phyloP scores from a whole-genome alignment of 2,888 invertebrate genomes.

The Lottia gigantea region DNA sequence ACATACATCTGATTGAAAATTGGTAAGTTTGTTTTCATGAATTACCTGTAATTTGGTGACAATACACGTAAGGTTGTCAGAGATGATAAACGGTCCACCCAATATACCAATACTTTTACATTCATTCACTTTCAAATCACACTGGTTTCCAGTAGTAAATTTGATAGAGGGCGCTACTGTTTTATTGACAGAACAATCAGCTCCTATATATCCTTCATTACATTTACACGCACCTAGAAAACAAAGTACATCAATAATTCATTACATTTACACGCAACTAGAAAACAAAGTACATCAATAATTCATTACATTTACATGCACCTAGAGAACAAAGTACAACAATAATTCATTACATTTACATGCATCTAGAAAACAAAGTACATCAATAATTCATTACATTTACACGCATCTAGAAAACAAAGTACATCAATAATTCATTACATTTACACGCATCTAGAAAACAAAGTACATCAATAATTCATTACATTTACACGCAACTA shows the following conservation, averaged over 20 bases:
- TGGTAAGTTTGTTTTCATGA: background rate
- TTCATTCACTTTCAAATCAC: conserved; percentile 23
- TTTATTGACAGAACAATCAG: background rate
- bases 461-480: too few species aligned
- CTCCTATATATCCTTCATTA: background rate
- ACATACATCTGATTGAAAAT: background rate
- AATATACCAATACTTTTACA: conserved; percentile 26
- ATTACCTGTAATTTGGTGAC: conserved; percentile 31
- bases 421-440: too few species aligned
- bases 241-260: background rate
- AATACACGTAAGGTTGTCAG: conserved; percentile 27
- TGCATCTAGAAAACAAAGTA: too few species aligned
- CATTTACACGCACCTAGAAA: conserved; percentile 9
- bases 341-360: too few species aligned
- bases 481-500: too few species aligned
- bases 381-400: too few species aligned
- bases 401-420: too few species aligned
- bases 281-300: too few species aligned
- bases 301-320: too few species aligned
- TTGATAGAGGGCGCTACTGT: background rate
- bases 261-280: too few species aligned
- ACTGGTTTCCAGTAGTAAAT: conserved; percentile 6
- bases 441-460: too few species aligned
- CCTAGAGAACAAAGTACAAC: too few species aligned
- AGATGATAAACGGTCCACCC: conserved; percentile 32